Evolutionary conservation across 2,113 vertebrate species (phyloP).

Genomic region (Panthera leo): DNA sequence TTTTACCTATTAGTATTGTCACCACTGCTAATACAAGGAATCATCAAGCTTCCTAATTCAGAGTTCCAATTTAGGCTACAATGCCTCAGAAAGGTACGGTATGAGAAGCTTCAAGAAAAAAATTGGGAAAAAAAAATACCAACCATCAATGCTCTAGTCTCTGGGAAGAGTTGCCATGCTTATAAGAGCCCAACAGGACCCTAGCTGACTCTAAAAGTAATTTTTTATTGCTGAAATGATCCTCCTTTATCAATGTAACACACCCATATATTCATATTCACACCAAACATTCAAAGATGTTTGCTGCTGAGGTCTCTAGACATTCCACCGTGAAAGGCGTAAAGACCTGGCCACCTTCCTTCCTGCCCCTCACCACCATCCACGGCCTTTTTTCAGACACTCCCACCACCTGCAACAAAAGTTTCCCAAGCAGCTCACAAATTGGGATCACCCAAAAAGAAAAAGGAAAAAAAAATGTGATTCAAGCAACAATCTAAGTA

Average conservation of each 20-base stretch:
- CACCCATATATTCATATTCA: neutral
- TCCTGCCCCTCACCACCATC: neutral
- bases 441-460: slow-evolving; percentile 43
- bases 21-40: neutral
- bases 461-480: neutral
- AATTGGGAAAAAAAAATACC: no score
- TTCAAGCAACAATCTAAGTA: slow-evolving; percentile 83
- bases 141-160: neutral
- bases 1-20: slow-evolving; percentile 36
- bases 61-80: neutral
- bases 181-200: neutral
- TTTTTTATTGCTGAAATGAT: slow-evolving; percentile 12
- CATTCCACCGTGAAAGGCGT: neutral
- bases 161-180: neutral
- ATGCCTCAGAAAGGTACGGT: neutral
- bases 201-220: neutral
- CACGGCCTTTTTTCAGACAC: slow-evolving; percentile 10
- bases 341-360: neutral
- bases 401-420: neutral
- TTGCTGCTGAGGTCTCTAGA: neutral
- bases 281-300: neutral
- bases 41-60: neutral
- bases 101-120: neutral
- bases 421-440: slow-evolving; percentile 33
- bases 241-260: neutral